Evolutionary conservation across 2,113 vertebrate genomes (phyloP), one percentile per base, ranked within the genome.

Genomic region (Jacana jacana): DNA sequence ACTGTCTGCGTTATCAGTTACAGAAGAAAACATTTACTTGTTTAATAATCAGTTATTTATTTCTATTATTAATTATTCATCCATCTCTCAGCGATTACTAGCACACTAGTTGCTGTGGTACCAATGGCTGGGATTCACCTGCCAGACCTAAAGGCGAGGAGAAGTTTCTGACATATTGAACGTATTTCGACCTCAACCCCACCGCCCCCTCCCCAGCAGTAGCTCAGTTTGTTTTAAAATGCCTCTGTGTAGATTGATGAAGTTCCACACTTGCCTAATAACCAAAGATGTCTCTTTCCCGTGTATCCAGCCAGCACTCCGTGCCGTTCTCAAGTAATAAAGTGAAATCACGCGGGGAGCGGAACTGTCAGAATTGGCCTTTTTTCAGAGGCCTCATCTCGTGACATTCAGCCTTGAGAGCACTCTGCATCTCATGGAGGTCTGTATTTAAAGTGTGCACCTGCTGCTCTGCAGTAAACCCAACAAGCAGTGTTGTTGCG

Each of bases 1-100:
- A 93, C 66, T 33, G 82, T 92, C 95, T 93, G 68, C 66, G 37
- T 94, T 96, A 93, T 73, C 84, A 72, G 54, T 94, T 97, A 93
- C 85, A 91, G 93, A 96, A 86, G 96, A 92, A 96, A 97, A 96
- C 84, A 48, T 96, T 97, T 97, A 96, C 79, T 91, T 92, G 71
- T 96, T 97, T 97, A 97, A 97, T 97, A 93, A 96, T 86, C 82
- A 64, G 84, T 92, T 95, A 95, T 92, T 97, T 97, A 84, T 96
- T 94, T 97, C 84, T 94, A 9, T 87, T 83, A 96, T 97, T 95
- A 97, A 97, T 97, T 96, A 97, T 97, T 97, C 91, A 97, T 96
- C 81, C 51, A 5, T 63, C 88, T 93, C 81, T 33, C 70, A 81
- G 81, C 5, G 9, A 83, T 95, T 92, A 83, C 54, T 61, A 46